Conservation (phyloP, 1,140 invertebrate genomes). For the Coboldia fuscipes region DNA sequence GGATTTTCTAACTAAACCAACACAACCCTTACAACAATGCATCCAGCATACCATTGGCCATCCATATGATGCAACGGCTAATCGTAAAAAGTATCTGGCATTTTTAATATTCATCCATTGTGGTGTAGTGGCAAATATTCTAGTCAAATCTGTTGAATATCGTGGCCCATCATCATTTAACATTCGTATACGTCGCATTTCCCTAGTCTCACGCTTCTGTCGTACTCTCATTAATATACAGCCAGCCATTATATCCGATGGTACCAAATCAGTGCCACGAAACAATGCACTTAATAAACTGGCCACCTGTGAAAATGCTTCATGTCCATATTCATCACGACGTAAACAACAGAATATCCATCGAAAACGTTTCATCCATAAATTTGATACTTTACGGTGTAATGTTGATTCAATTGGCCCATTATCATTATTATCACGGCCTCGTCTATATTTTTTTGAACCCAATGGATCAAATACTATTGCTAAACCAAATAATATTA, state of each 20-base stretch:
- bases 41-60: slow-evolving; percentile 74
- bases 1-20: slow-evolving; percentile 41
- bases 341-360: slow-evolving; percentile 63
- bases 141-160: slow-evolving; percentile 33
- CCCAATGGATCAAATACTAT: slow-evolving; percentile 65
- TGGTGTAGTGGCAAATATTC: slow-evolving; percentile 35
- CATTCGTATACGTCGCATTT: slow-evolving; percentile 42
- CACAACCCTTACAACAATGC: slow-evolving; percentile 49
- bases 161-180: slow-evolving; percentile 39
- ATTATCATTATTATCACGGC: slow-evolving; percentile 16
- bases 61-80: slow-evolving; percentile 68
- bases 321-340: slow-evolving; percentile 52
- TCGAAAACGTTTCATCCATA: slow-evolving; percentile 48
- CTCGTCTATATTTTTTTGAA: slow-evolving; percentile 29
- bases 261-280: slow-evolving; percentile 65
- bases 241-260: slow-evolving; percentile 73
- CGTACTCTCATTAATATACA: slow-evolving; percentile 54
- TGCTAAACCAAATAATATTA: slow-evolving; percentile 50
- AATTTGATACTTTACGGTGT: slow-evolving; percentile 27
- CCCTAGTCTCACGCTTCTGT: slow-evolving; percentile 46
- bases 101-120: slow-evolving; percentile 61
- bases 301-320: slow-evolving; percentile 67
- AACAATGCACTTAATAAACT: slow-evolving; percentile 55
- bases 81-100: slow-evolving; percentile 51
- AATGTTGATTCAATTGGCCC: slow-evolving; percentile 31